Percentiles rank a stretch among this genome's conserved stretches.
Conservation (phyloP, 2,888 invertebrate genomes). For the Endotricha flammealis region DNA sequence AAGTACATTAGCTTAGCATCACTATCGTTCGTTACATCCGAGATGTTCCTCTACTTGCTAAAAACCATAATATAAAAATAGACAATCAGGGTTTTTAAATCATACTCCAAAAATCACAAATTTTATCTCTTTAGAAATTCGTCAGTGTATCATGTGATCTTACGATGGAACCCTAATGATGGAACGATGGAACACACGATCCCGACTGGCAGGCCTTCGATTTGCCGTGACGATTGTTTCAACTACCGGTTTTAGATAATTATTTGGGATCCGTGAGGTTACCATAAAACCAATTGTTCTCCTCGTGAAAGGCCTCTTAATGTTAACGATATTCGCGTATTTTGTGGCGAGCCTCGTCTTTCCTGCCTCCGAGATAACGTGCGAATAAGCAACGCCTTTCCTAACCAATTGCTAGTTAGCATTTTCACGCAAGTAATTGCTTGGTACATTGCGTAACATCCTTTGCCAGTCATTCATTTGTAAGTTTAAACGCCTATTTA, state of each 20-base stretch:
- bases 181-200: conserved; percentile 9
- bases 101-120: too few relatives aligned
- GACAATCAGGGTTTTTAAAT: too few relatives aligned
- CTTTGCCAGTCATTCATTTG: background rate
- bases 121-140: conserved; percentile 5
- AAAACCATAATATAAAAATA: too few relatives aligned
- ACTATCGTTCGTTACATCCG: too few relatives aligned
- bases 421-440: background rate
- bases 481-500: background rate
- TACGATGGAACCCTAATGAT: conserved; percentile 14
- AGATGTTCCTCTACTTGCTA: too few relatives aligned
- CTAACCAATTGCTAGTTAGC: background rate
- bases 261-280: conserved; percentile 38
- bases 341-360: background rate
- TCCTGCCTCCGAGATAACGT: background rate
- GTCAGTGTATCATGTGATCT: conserved; percentile 5
- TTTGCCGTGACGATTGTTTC: conserved; percentile 62
- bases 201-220: conserved; percentile 37
- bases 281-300: background rate
- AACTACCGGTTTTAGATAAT: conserved; percentile 62
- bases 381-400: background rate
- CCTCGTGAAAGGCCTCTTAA: background rate
- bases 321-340: too few relatives aligned
- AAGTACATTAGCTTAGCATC: too few relatives aligned
- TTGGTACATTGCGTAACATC: background rate